Evolutionary conservation across 2,797 vertebrate genomes (phyloP).

Genomic region (Darevskia nairensis): DNA sequence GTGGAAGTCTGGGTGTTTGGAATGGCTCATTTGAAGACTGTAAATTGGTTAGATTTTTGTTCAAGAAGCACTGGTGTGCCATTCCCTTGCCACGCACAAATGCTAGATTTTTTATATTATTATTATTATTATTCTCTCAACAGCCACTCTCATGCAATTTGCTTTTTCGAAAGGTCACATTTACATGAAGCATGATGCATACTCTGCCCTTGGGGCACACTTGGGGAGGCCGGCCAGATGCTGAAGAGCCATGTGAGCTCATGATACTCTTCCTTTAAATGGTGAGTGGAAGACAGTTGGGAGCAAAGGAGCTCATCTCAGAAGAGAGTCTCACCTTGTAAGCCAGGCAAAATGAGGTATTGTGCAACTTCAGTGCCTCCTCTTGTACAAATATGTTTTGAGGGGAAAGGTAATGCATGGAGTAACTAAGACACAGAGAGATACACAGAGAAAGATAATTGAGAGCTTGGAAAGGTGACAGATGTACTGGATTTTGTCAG

Average conservation of each 20-base stretch:
- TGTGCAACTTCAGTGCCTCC: not conserved
- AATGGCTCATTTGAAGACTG: not conserved
- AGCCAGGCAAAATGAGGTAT: not conserved
- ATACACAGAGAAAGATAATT: not conserved
- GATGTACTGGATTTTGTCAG: slow-evolving; percentile 52
- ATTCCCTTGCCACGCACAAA: accelerated
- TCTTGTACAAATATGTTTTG: not conserved
- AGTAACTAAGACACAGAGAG: not conserved
- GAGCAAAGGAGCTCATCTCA: not conserved
- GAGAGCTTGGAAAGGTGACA: slow-evolving; percentile 42
- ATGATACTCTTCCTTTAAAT: not conserved
- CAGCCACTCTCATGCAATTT: not conserved
- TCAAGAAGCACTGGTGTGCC: not conserved
- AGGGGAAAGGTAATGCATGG: not conserved
- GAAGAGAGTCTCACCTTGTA: not conserved
- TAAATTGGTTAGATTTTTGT: not conserved
- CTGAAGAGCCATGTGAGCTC: not conserved
- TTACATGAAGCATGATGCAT: not conserved
- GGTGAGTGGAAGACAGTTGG: not conserved
- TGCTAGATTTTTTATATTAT: not conserved
- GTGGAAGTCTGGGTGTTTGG: not conserved
- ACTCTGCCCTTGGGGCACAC: not conserved
- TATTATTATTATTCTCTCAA: not conserved
- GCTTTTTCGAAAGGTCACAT: not conserved
- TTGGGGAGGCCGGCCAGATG: not conserved